These are phyloP conservation scores for Epistrophe eligans DNA, from an alignment of 2,888 invertebrate species.

Conservation along the genomic window DNA sequence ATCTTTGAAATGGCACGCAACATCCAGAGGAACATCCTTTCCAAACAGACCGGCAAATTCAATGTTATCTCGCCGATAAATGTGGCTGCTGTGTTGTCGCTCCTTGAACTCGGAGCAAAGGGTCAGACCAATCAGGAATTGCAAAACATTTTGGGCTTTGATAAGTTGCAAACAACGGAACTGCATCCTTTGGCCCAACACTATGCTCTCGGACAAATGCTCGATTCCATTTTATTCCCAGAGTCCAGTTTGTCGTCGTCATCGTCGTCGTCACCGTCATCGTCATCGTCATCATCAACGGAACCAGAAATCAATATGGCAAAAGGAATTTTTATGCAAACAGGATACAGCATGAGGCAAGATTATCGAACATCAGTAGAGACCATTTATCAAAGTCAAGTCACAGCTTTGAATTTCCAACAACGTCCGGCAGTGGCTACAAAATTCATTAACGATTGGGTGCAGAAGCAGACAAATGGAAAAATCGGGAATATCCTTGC, in stretches of 20 bases:
- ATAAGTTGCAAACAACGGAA: constrained; percentile 38
- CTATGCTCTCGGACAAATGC: constrained; percentile 80
- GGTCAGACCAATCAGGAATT: constrained; percentile 89
- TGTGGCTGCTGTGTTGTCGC: constrained; percentile 87
- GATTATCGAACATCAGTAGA: constrained; percentile 84
- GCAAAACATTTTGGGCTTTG: constrained; percentile 85
- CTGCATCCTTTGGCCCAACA: constrained; percentile 40
- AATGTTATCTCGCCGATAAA: constrained; percentile 89
- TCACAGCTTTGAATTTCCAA: constrained; percentile 84
- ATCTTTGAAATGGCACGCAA: constrained; percentile 73
- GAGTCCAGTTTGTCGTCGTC: neutral
- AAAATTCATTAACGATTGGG: constrained; percentile 85
- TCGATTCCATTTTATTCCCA: constrained; percentile 79
- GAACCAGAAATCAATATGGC: constrained; percentile 82
- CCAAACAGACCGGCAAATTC: constrained; percentile 59
- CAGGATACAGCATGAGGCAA: constrained; percentile 84
- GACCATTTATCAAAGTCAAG: constrained; percentile 84
- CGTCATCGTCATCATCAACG: constrained; percentile 14
- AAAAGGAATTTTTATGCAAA: constrained; percentile 85
- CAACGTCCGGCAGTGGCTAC: constrained; percentile 82
- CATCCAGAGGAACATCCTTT: constrained; percentile 63
- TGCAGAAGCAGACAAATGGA: constrained; percentile 84
- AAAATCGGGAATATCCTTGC: constrained; percentile 85
- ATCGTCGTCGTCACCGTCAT: constrained; percentile 13
- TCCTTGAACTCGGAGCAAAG: constrained; percentile 88